Evolutionary conservation across 2,113 vertebrate species (phyloP).

Genomic region (Pteropus alecto): DNA sequence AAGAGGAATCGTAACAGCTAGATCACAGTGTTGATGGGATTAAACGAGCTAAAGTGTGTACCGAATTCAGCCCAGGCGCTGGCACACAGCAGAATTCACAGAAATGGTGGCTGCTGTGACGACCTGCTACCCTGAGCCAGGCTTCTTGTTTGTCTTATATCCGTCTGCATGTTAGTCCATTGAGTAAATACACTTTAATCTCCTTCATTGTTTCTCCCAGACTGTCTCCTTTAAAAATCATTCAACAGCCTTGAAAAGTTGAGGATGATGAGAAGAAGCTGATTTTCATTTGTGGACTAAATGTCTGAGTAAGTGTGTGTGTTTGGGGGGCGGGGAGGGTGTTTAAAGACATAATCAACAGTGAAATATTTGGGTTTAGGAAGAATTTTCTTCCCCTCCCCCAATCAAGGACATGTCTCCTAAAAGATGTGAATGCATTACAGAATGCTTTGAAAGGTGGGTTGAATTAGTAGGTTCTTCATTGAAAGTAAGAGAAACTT

Average conservation of each 20-base stretch:
- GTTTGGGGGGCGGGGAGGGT: not conserved
- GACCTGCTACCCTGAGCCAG: not conserved
- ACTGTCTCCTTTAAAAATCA: conserved; percentile 54
- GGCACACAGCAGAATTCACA: fast-evolving
- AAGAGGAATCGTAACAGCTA: not conserved
- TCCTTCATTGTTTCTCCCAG: conserved; percentile 27
- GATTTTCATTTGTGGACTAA: not conserved
- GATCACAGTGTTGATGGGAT: fast-evolving
- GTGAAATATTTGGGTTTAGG: not conserved
- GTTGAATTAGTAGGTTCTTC: not conserved
- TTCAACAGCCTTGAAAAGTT: conserved; percentile 18
- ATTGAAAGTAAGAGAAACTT: not conserved
- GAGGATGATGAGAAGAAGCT: not conserved
- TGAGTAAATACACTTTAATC: conserved; percentile 60
- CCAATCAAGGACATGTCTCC: not conserved
- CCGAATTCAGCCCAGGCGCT: fast-evolving
- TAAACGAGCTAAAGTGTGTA: not conserved
- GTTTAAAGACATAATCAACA: not conserved
- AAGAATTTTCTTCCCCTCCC: not conserved
- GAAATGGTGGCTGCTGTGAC: fast-evolving
- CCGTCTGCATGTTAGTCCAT: not conserved
- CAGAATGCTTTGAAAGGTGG: not conserved
- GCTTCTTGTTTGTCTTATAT: not conserved
- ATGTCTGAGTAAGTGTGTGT: not conserved
- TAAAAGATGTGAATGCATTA: not conserved